These are phyloP conservation scores for Nezara viridula DNA, from an alignment of 2,888 invertebrate genomes.

Conservation along the genomic window DNA sequence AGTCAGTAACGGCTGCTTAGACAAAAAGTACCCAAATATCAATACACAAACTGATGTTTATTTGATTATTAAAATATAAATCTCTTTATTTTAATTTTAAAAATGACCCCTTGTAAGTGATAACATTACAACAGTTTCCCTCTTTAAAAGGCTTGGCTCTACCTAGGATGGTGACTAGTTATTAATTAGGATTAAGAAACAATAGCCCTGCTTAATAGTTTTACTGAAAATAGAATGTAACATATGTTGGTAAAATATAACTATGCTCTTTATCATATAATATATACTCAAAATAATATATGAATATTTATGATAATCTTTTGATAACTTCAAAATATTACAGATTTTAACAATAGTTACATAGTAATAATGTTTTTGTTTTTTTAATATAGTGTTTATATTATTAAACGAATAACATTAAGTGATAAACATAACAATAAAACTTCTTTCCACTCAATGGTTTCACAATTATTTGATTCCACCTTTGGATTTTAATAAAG, in stretches of 20 bases:
- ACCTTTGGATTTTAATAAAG: slow-evolving; percentile 26
- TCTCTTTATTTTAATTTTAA: neutral
- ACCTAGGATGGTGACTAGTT: neutral
- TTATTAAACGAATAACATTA: neutral
- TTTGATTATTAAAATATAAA: neutral
- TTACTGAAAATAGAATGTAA: neutral
- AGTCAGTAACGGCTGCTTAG: too few species aligned
- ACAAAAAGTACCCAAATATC: too few species aligned
- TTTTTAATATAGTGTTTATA: neutral
- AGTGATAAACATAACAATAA: neutral
- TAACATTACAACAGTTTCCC: neutral
- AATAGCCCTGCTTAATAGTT: neutral
- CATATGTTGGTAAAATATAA: neutral
- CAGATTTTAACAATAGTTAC: neutral
- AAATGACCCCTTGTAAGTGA: neutral
- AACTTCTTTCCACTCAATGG: neutral
- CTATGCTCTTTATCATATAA: neutral
- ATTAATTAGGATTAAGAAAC: neutral
- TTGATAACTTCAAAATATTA: neutral
- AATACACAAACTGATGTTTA: too few species aligned
- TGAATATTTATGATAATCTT: neutral
- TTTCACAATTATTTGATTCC: slow-evolving; percentile 7
- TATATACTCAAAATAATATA: neutral
- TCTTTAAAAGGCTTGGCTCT: neutral
- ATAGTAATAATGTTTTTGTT: neutral